phyloP scores from a whole-genome alignment of 1,140 invertebrate species.

The Phocides pigmalion region DNA sequence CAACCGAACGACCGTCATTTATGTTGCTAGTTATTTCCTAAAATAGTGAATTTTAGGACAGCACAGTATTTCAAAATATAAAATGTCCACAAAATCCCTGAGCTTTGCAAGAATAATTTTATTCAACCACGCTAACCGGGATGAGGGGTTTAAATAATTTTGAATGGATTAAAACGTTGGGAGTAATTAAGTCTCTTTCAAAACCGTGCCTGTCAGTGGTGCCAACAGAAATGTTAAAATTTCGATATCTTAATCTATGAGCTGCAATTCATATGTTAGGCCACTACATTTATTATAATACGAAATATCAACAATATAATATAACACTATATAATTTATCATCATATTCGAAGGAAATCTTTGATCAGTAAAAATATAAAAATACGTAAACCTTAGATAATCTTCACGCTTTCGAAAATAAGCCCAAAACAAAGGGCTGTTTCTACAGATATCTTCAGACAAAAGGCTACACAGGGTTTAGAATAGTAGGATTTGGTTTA shows the following conservation, averaged over 20 bases:
- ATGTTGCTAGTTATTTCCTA: not conserved
- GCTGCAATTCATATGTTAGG: too few relatives aligned
- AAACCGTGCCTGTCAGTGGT: not conserved
- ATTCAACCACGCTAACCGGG: slow-evolving; percentile 4
- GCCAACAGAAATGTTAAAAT: not conserved
- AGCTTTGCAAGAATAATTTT: slow-evolving; percentile 17
- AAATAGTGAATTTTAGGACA: not conserved
- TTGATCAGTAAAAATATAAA: too few relatives aligned
- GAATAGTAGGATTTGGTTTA: slow-evolving; percentile 9
- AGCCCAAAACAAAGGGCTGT: not conserved
- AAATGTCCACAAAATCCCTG: not conserved
- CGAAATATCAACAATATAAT: too few relatives aligned
- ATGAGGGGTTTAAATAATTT: slow-evolving; percentile 23
- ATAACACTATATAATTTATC: too few relatives aligned
- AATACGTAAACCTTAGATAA: too few relatives aligned
- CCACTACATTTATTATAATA: too few relatives aligned
- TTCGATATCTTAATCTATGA: not conserved
- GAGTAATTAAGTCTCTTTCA: slow-evolving; percentile 18
- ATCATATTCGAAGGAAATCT: too few relatives aligned
- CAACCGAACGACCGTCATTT: too few relatives aligned
- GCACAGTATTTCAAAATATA: not conserved
- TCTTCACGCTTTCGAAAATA: too few relatives aligned
- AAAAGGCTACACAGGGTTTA: not conserved
- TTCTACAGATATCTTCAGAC: not conserved
- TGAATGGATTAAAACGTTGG: slow-evolving; percentile 17